These are phyloP conservation scores for Propsilocerus akamusi DNA, from an alignment of 1,140 invertebrate species.

Conservation along the genomic window DNA sequence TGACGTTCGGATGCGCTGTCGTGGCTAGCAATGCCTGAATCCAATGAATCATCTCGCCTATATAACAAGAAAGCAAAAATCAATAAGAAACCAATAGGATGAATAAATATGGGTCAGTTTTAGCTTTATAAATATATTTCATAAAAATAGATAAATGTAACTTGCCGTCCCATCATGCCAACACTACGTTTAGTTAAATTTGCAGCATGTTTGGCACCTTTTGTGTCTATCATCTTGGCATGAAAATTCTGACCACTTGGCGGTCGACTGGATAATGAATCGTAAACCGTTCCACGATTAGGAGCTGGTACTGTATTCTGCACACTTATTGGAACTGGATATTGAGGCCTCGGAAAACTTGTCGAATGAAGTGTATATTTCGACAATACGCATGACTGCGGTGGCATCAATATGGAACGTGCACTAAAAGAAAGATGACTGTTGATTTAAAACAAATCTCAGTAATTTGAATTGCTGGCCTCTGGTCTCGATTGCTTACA, in stretches of 20 bases:
- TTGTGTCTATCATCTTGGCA: conserved; percentile 37
- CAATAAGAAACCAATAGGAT: background rate
- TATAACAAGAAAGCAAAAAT: background rate
- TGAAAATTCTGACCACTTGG: background rate
- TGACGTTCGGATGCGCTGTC: conserved; percentile 24
- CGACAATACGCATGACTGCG: conserved; percentile 16
- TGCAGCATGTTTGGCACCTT: conserved; percentile 49
- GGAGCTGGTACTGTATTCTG: conserved; percentile 1
- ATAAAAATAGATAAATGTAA: conserved; percentile 1
- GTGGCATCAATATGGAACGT: conserved; percentile 14
- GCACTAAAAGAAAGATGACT: conserved; percentile 10
- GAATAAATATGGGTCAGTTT: background rate
- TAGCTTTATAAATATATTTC: background rate
- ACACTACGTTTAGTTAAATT: conserved; percentile 33
- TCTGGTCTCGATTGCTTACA: background rate
- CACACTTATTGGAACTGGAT: conserved; percentile 31
- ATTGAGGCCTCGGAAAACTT: conserved; percentile 50
- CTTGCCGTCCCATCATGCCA: conserved; percentile 8
- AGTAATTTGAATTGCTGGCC: background rate
- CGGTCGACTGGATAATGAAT: conserved; percentile 5
- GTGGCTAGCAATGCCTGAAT: conserved; percentile 41
- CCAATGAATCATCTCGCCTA: conserved; percentile 29
- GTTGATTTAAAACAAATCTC: background rate
- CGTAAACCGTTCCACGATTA: background rate
- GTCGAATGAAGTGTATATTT: conserved; percentile 56